Evolutionary conservation across 2,888 invertebrate genomes (phyloP), one percentile per base, ranked within the genome.

Genomic region (Drosophila anomalipes): DNA sequence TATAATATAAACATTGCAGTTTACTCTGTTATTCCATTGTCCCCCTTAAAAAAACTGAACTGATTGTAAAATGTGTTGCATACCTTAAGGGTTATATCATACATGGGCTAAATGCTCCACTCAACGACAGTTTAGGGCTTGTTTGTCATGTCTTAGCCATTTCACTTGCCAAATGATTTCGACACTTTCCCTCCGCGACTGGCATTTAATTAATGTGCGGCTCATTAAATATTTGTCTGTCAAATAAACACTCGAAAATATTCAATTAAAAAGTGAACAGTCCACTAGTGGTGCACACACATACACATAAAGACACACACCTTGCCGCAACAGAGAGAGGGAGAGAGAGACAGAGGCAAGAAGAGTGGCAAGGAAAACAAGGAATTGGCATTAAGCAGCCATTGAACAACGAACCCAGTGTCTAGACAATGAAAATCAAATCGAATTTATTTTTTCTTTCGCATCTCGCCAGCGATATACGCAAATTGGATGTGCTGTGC

Each of bases 351-450:
- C 12, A 14, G 33, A 14, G 33, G 37, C 37, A n/a, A 56, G 52
- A 47, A 65, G 51, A 66, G 59, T 19, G 53, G 35, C 53, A 71
- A 77, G 71, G 64, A 63, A 74, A 81, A 86, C 86, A 86, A 72
- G 81, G 85, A 86, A 89, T 89, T 89, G 86, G 86, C 86, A 86
- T 89, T 86, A 89, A 86, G 86, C 77, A 75, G 78, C 71, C 72
- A 72, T 72, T 66, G 79, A 79, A 79, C 59, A 81, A 74, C 59
- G 79, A 87, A 86, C 77, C 79, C 77, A 86, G 81, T 69, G 90
- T 90, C 90, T 90, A 91, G 91, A 91, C 90, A 90, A 89, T 83
- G 83, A 78, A 86, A 86, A 89, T 91, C 85, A 84, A 90, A 88
- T 89, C 90, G 86, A 87, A 87, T 83, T 87, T 87, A 64, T 77